phyloP scores from a whole-genome alignment of 2,888 invertebrate genomes.

The Trachelus tabidus region DNA sequence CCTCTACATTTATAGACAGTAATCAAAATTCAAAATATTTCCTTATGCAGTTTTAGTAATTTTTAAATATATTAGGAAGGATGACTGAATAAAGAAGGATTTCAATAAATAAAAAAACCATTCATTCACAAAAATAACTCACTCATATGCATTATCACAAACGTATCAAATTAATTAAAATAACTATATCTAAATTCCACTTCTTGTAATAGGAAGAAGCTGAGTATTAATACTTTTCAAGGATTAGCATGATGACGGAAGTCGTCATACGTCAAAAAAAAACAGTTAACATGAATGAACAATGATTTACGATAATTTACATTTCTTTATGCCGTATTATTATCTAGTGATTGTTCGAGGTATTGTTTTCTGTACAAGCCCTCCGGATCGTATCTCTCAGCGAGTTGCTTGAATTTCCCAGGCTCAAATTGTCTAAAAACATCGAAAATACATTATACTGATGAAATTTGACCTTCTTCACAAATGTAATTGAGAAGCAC shows the following conservation, averaged over 20 bases:
- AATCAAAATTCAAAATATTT: background rate
- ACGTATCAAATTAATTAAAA: background rate
- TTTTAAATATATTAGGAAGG: background rate
- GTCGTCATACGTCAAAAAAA: background rate
- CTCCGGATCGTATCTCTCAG: slow-evolving; percentile 43
- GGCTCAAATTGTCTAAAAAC: slow-evolving; percentile 45
- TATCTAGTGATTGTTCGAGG: slow-evolving; percentile 35
- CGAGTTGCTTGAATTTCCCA: slow-evolving; percentile 40
- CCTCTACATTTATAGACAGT: background rate
- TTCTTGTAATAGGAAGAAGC: background rate
- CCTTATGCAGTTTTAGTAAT: background rate
- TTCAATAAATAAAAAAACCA: background rate
- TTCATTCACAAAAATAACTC: background rate
- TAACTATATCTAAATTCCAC: background rate
- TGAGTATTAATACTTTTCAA: background rate
- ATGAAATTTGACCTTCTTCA: background rate
- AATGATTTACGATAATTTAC: background rate
- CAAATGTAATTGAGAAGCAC: background rate
- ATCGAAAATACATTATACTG: background rate
- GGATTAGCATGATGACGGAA: background rate
- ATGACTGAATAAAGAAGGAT: background rate
- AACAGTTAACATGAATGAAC: background rate
- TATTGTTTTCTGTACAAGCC: slow-evolving; percentile 43
- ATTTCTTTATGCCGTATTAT: slow-evolving; percentile 22
- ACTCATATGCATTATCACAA: background rate